Evolutionary conservation across 2,888 invertebrate genomes (phyloP).

Genomic region (Cynaeus angustus): DNA sequence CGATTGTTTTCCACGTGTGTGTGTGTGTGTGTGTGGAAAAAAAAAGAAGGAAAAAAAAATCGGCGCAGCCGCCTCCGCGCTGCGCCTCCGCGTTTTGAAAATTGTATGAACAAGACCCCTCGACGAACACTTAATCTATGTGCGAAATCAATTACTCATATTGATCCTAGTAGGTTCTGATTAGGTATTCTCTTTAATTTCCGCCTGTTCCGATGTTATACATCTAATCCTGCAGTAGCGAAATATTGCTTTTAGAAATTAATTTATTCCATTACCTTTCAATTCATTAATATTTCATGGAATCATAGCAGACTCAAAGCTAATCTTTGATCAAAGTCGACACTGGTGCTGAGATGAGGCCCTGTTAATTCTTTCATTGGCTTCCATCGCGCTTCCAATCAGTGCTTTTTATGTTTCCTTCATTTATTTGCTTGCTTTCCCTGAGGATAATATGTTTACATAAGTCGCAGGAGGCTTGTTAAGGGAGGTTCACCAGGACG

Average conservation of each 20-base stretch:
- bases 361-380: slow-evolving; percentile 64
- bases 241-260: slow-evolving; percentile 74
- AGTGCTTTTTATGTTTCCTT: slow-evolving; percentile 60
- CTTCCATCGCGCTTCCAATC: slow-evolving; percentile 58
- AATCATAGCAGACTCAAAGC: slow-evolving; percentile 70
- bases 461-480: slow-evolving; percentile 35
- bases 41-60: too few relatives aligned
- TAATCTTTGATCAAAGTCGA: slow-evolving; percentile 71
- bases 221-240: slow-evolving; percentile 67
- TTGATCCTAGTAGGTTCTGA: slow-evolving; percentile 67
- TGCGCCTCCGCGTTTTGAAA: slow-evolving; percentile 23
- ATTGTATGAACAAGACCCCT: slow-evolving; percentile 48
- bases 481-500: background rate
- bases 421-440: slow-evolving; percentile 55
- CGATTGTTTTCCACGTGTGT: slow-evolving; percentile 51
- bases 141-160: slow-evolving; percentile 67
- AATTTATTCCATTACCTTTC: slow-evolving; percentile 75
- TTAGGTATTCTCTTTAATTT: slow-evolving; percentile 74
- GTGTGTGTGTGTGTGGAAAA: background rate
- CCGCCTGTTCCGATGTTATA: slow-evolving; percentile 67
- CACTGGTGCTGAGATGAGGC: slow-evolving; percentile 56
- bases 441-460: slow-evolving; percentile 48
- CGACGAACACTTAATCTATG: slow-evolving; percentile 51
- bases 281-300: slow-evolving; percentile 74
- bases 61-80: slow-evolving; percentile 14